Conservation (phyloP, 2,888 invertebrate species). For the Eupithecia dodoneata region DNA sequence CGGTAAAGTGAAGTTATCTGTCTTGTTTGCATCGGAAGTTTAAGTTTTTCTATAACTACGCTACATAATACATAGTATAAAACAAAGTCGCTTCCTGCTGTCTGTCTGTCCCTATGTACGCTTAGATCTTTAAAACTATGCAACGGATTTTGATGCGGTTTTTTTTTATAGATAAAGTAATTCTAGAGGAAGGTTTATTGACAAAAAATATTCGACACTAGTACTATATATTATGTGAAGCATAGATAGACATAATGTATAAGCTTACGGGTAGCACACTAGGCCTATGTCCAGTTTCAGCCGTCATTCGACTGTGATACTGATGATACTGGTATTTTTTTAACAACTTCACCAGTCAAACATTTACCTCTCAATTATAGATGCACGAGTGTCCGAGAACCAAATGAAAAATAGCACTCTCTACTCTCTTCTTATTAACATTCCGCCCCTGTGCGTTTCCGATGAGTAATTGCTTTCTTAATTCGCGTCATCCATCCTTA, state of each 20-base stretch:
- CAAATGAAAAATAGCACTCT: slow-evolving; percentile 78
- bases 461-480: slow-evolving; percentile 85
- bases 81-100: no score
- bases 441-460: slow-evolving; percentile 78
- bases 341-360: slow-evolving; percentile 29
- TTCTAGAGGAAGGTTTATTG: no score
- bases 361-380: slow-evolving; percentile 72
- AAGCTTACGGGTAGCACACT: no score
- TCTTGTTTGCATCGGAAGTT: not conserved
- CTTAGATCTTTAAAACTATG: no score
- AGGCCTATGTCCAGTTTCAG: no score
- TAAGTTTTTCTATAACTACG: not conserved
- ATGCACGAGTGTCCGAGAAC: slow-evolving; percentile 65
- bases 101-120: no score
- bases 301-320: not conserved
- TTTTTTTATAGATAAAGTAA: no score
- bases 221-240: no score
- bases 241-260: no score
- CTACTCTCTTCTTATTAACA: slow-evolving; percentile 80
- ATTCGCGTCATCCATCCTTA: slow-evolving; percentile 83
- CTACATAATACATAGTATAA: not conserved
- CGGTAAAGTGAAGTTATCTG: slow-evolving; percentile 12
- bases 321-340: not conserved
- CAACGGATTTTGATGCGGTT: no score
- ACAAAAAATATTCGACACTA: no score